Conservation (phyloP, 1,140 invertebrate species). For the Lasioglossum albipes region DNA sequence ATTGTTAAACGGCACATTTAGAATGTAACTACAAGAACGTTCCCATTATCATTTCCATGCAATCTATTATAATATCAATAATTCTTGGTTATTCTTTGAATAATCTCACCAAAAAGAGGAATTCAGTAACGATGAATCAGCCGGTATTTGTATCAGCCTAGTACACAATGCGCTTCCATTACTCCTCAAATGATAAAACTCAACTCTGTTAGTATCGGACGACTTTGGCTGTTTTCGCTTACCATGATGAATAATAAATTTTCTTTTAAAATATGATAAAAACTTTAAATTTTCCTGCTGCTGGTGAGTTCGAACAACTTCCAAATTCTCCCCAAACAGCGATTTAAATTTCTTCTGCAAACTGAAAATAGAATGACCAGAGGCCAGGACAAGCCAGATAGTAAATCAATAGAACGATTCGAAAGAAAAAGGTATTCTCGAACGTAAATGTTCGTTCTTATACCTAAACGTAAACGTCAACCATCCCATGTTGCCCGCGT, state of each 20-base stretch:
- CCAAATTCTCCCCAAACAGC: conserved; percentile 96
- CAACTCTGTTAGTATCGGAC: conserved; percentile 84
- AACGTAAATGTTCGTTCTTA: neutral
- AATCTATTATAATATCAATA: neutral
- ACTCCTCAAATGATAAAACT: conserved; percentile 96
- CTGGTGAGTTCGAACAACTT: conserved; percentile 98
- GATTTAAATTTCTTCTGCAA: conserved; percentile 98
- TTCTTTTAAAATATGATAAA: conserved; percentile 97
- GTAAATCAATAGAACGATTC: neutral
- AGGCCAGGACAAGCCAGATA: neutral
- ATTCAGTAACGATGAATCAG: conserved; percentile 89
- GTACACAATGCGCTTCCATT: conserved; percentile 97
- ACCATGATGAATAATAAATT: conserved; percentile 96
- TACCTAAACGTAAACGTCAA: conserved; percentile 98
- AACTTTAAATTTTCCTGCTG: conserved; percentile 99
- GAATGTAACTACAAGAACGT: conserved; percentile 88
- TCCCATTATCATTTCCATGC: neutral
- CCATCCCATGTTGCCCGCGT: conserved; percentile 99
- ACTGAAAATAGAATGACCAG: conserved; percentile 78
- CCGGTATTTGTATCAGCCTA: conserved; percentile 93
- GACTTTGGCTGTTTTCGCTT: conserved; percentile 86
- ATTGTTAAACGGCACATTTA: conserved; percentile 97
- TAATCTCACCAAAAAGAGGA: conserved; percentile 89
- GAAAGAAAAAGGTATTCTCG: neutral
- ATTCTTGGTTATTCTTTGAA: neutral